Evolutionary conservation across 2,888 invertebrate genomes (phyloP).

Genomic region (Meghimatium bilineatum): DNA sequence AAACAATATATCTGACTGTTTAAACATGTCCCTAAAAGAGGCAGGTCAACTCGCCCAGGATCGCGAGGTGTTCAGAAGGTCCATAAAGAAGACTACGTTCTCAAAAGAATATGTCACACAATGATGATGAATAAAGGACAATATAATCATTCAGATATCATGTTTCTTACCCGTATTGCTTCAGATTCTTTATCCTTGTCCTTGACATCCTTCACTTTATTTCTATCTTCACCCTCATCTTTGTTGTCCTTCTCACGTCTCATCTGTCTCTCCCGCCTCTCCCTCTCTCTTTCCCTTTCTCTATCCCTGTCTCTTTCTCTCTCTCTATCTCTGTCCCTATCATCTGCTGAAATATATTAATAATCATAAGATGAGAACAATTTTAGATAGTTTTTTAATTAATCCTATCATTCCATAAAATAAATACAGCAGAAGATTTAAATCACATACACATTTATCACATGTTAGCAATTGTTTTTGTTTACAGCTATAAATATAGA

Average conservation of each 20-base stretch:
- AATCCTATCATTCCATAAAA: neutral
- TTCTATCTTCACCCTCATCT: constrained; percentile 59
- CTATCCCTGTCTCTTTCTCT: constrained; percentile 28
- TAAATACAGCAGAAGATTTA: neutral
- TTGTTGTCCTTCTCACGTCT: constrained; percentile 58
- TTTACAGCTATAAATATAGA: no score
- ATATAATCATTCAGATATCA: no score
- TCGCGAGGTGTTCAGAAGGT: no score
- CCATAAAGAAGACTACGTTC: no score
- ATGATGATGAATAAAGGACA: no score
- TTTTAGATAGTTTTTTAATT: neutral
- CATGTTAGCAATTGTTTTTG: no score
- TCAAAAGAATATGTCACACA: no score
- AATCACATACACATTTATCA: neutral
- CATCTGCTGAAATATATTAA: constrained; percentile 40
- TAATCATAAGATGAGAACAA: neutral
- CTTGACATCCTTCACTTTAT: constrained; percentile 57
- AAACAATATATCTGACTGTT: no score
- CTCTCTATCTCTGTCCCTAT: constrained; percentile 57
- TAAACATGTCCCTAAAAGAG: no score
- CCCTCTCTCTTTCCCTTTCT: constrained; percentile 51
- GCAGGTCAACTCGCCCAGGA: no score
- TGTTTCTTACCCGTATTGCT: constrained; percentile 85
- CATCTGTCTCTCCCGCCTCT: constrained; percentile 66
- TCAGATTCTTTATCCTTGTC: constrained; percentile 87